Conservation (phyloP, 2,797 vertebrate genomes). For the Psittacula echo region DNA sequence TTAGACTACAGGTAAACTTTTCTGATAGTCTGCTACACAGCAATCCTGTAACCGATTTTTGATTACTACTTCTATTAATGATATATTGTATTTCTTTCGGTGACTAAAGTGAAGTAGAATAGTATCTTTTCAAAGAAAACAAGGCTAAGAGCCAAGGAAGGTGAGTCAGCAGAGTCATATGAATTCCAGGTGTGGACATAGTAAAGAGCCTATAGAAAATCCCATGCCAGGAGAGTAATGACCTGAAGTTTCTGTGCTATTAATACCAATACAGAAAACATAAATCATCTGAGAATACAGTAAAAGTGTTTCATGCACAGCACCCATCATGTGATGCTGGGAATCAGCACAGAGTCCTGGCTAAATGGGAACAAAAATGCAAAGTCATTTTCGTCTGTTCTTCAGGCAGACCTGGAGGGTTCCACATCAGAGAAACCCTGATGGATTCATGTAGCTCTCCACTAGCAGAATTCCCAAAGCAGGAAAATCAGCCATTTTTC, state of each 20-base stretch:
- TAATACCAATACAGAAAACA: not conserved
- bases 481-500: not conserved
- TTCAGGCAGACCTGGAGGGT: not conserved
- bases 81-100: not conserved
- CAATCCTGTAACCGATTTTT: not conserved
- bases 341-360: not conserved
- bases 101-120: not conserved
- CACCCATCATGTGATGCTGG: not conserved
- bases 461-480: not conserved
- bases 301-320: not conserved
- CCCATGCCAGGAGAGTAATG: not conserved
- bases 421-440: not conserved
- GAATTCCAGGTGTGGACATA: not conserved
- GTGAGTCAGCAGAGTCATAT: not conserved
- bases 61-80: not conserved
- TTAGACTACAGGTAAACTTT: not conserved
- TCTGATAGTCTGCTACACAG: not conserved
- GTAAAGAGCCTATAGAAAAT: not conserved
- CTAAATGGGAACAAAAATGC: not conserved
- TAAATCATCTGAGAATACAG: not conserved
- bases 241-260: not conserved
- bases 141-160: not conserved
- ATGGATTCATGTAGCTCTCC: not conserved
- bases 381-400: not conserved
- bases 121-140: not conserved